These are phyloP conservation scores for Eumerus sabulonum DNA, from an alignment of 2,888 invertebrate genomes.

Conservation along the genomic window DNA sequence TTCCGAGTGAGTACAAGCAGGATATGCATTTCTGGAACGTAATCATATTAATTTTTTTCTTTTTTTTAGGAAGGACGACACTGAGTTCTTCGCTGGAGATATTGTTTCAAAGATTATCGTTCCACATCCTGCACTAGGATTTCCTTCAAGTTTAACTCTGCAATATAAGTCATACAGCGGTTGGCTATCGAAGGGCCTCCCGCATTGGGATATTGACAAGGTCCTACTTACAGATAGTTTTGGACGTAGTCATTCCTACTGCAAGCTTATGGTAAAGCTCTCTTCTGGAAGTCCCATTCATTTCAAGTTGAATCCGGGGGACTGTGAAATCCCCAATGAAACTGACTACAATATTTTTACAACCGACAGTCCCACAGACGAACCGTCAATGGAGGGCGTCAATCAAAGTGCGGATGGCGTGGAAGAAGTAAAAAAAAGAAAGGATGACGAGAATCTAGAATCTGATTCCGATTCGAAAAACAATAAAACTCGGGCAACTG, in stretches of 20 bases:
- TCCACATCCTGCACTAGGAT: slow-evolving; percentile 91
- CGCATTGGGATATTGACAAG: slow-evolving; percentile 89
- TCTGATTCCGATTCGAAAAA: slow-evolving; percentile 75
- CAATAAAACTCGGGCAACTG: slow-evolving; percentile 75
- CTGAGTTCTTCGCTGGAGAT: slow-evolving; percentile 85
- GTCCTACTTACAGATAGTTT: slow-evolving; percentile 91
- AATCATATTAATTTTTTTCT: neutral
- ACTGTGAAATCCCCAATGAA: slow-evolving; percentile 84
- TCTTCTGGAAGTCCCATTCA: slow-evolving; percentile 87
- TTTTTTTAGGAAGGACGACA: slow-evolving; percentile 86
- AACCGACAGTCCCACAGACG: slow-evolving; percentile 53
- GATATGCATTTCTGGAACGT: neutral
- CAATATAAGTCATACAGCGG: slow-evolving; percentile 93
- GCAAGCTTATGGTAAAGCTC: slow-evolving; percentile 86
- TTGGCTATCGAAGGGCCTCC: slow-evolving; percentile 92
- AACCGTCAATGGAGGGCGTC: slow-evolving; percentile 30
- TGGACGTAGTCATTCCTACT: slow-evolving; percentile 90
- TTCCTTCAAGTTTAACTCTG: slow-evolving; percentile 86
- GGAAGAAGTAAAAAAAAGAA: slow-evolving; percentile 76
- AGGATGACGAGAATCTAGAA: slow-evolving; percentile 78
- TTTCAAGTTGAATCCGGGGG: slow-evolving; percentile 87
- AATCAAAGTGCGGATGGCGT: slow-evolving; percentile 72
- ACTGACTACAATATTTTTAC: slow-evolving; percentile 75
- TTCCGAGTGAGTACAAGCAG: slow-evolving; percentile 83
- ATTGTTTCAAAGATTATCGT: slow-evolving; percentile 90